A percentile compares a stretch with the other conserved stretches of the same genome.
Evolutionary conservation across 1,140 invertebrate species (phyloP).

Genomic region (Spodoptera frugiperda): DNA sequence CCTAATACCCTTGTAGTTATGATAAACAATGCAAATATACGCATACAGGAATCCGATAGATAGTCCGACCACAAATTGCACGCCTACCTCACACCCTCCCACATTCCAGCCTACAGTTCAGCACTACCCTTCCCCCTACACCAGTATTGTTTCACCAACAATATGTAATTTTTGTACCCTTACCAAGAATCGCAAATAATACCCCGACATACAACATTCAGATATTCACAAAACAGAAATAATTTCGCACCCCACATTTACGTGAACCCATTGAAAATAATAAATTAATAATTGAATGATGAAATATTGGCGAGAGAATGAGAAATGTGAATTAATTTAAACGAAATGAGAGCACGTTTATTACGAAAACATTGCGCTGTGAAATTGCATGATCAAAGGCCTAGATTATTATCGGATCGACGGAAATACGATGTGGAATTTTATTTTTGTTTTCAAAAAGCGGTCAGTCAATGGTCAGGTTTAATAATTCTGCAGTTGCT

Average conservation of each 20-base stretch:
- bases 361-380: not conserved
- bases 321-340: not conserved
- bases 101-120: not conserved
- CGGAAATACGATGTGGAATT: not conserved
- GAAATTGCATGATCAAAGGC: not conserved
- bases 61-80: slow-evolving; percentile 1
- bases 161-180: no score
- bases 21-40: slow-evolving; percentile 21
- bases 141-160: no score
- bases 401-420: not conserved
- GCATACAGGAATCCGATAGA: not conserved
- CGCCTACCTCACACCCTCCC: not conserved
- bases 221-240: no score
- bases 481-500: no score
- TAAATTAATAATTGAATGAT: not conserved
- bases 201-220: no score
- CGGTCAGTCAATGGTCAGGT: no score
- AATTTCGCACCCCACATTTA: no score
- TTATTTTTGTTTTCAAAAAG: no score
- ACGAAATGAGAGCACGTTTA: not conserved
- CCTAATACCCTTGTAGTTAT: not conserved
- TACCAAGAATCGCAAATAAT: no score
- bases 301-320: not conserved
- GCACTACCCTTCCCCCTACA: not conserved
- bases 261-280: not conserved